Percentiles rank a stretch among this genome's conserved stretches.
Conservation (phyloP, 2,113 vertebrate species). For the Columba janthina region DNA sequence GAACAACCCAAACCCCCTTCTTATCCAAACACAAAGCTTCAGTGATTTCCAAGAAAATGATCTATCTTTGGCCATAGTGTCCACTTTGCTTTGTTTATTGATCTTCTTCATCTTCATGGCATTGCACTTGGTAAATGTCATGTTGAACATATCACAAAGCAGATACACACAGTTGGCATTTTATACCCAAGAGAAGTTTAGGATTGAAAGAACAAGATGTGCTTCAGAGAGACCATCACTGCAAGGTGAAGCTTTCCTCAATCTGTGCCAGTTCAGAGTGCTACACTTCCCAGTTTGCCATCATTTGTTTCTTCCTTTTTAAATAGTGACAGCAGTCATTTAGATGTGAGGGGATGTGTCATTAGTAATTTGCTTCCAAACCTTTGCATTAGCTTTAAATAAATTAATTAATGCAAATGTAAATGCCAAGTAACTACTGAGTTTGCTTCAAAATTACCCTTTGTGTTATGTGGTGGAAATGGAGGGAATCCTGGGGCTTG, state of each 20-base stretch:
- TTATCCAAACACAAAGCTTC: neutral
- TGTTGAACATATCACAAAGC: neutral
- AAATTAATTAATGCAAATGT: neutral
- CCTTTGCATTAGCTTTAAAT: neutral
- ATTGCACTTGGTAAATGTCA: conserved; percentile 41
- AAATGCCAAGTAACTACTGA: neutral
- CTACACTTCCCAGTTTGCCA: neutral
- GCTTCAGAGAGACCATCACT: neutral
- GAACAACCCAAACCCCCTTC: neutral
- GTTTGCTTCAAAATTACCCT: neutral
- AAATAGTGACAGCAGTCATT: neutral
- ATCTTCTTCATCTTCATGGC: neutral
- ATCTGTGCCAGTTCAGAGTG: neutral
- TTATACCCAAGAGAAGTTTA: conserved; percentile 8
- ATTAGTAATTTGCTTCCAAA: neutral
- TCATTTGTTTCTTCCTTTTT: neutral
- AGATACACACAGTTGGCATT: neutral
- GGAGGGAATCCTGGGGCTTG: neutral
- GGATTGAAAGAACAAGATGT: conserved; percentile 9
- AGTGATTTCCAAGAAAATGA: neutral
- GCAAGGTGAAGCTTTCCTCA: neutral
- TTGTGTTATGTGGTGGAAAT: neutral
- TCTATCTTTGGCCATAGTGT: neutral
- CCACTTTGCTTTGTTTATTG: neutral
- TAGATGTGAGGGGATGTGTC: neutral